Percentiles rank a stretch among this genome's conserved stretches.
These are phyloP conservation scores for Tachina fera DNA, from an alignment of 2,888 invertebrate species.

Conservation along the genomic window DNA sequence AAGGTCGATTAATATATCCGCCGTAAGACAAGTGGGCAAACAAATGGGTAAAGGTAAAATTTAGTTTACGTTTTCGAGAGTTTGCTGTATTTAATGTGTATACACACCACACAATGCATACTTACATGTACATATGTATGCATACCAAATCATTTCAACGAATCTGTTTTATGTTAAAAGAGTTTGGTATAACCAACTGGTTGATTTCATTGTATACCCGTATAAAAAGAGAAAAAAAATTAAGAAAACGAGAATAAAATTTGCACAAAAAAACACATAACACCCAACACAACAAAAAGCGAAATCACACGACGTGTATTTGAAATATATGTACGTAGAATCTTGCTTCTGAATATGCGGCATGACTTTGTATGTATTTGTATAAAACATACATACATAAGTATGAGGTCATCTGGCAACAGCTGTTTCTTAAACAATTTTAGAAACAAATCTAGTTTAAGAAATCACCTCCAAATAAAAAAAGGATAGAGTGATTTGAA, in stretches of 20 bases:
- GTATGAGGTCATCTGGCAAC: neutral
- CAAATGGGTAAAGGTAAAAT: neutral
- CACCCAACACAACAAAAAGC: slow-evolving; percentile 7
- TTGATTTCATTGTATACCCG: slow-evolving; percentile 16
- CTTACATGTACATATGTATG: neutral
- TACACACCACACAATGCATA: neutral
- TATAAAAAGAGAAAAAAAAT: slow-evolving; percentile 20
- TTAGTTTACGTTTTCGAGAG: neutral
- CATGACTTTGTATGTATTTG: no score
- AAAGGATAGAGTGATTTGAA: neutral
- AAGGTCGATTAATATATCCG: neutral
- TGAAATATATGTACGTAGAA: no score
- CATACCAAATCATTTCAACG: slow-evolving; percentile 19
- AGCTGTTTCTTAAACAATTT: no score
- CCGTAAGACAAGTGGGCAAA: no score
- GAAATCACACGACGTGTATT: neutral
- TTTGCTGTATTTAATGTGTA: slow-evolving; percentile 5
- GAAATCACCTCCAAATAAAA: neutral
- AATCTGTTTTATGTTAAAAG: slow-evolving; percentile 14
- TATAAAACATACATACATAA: no score
- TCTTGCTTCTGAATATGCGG: no score
- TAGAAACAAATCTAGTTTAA: no score
- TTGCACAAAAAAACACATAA: slow-evolving; percentile 5
- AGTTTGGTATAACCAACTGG: slow-evolving; percentile 40
- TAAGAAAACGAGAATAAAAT: slow-evolving; percentile 31